Conservation (phyloP, 2,797 vertebrate species). For the Galago senegalensis region DNA sequence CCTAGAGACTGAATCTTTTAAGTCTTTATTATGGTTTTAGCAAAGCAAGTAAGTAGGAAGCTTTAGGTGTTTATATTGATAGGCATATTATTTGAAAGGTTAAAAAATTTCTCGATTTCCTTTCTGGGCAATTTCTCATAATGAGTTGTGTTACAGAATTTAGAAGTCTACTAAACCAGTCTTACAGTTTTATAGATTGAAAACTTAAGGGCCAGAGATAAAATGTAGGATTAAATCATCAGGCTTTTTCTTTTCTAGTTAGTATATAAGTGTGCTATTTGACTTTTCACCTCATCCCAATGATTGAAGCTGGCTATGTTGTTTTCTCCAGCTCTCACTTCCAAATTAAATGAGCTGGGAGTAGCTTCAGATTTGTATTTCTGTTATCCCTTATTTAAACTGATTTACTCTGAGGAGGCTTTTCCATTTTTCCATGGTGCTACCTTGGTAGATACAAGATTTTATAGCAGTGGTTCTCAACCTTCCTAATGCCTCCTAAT, state of each 20-base stretch:
- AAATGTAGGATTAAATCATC: background rate
- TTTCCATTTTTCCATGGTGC: background rate
- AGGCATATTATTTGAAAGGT: background rate
- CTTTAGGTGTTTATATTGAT: constrained; percentile 33
- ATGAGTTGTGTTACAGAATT: constrained; percentile 1
- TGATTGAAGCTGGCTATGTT: constrained; percentile 28
- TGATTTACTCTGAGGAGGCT: constrained; percentile 43
- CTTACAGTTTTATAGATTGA: constrained; percentile 45
- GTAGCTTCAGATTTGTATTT: constrained; percentile 50
- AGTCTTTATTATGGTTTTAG: constrained; percentile 20
- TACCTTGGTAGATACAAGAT: background rate
- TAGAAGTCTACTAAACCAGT: background rate
- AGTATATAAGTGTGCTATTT: background rate
- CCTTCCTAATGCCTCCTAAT: too few relatives aligned
- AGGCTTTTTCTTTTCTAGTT: background rate
- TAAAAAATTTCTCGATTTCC: constrained; percentile 11
- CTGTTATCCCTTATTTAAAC: constrained; percentile 17
- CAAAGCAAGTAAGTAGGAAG: background rate
- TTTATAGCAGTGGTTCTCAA: too few relatives aligned
- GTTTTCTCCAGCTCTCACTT: background rate
- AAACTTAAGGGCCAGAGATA: constrained; percentile 51
- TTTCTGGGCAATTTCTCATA: background rate
- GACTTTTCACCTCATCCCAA: background rate
- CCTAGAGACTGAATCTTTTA: background rate
- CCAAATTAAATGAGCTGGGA: constrained; percentile 37